A percentile compares a stretch with the other conserved stretches of the same genome.
These are phyloP conservation scores for Agapornis roseicollis DNA, from an alignment of 2,113 vertebrate genomes.

Conservation along the genomic window DNA sequence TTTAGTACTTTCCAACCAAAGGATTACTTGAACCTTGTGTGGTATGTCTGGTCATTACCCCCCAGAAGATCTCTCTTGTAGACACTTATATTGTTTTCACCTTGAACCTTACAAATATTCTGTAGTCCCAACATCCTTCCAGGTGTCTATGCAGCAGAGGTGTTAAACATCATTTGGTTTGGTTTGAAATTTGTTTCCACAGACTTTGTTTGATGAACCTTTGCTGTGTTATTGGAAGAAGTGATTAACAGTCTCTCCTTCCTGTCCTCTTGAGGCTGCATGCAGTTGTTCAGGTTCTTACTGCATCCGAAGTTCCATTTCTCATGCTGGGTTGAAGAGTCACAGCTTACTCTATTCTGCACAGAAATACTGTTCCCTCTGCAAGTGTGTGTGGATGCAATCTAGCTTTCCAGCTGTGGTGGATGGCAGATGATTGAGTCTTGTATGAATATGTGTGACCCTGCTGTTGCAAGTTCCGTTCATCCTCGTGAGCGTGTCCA, in stretches of 20 bases:
- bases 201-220: not conserved
- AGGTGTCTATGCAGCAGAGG: not conserved
- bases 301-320: not conserved
- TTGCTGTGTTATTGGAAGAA: not conserved
- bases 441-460: not conserved
- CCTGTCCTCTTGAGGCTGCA: not conserved
- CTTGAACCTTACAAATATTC: not conserved
- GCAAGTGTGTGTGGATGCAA: not conserved
- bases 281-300: not conserved
- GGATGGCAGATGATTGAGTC: not conserved
- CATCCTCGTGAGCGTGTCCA: not conserved
- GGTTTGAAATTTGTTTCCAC: not conserved
- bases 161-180: not conserved
- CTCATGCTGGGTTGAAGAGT: not conserved
- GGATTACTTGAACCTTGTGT: not conserved
- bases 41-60: not conserved
- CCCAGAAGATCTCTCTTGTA: not conserved
- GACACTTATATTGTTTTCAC: not conserved
- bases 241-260: not conserved
- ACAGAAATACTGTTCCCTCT: not conserved
- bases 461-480: not conserved
- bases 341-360: not conserved
- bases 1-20: not conserved
- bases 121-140: not conserved
- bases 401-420: not conserved